Evolutionary conservation across 2,797 vertebrate species (phyloP).

Genomic region (Epinephelus malabaricus): DNA sequence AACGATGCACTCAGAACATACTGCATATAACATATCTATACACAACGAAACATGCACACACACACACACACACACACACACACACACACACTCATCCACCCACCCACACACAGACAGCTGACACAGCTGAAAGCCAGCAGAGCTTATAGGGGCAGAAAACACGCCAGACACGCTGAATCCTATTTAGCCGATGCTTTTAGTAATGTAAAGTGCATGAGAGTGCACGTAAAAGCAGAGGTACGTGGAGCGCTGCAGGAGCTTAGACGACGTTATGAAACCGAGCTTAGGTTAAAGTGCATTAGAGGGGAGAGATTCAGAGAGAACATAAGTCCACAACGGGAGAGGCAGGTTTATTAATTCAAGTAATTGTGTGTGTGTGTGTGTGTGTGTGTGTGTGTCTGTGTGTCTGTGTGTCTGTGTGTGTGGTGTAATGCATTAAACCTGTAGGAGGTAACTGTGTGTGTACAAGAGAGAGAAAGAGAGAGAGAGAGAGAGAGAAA

Average conservation of each 20-base stretch:
- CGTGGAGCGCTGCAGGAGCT: slow-evolving; percentile 35
- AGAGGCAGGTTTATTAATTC: slow-evolving; percentile 50
- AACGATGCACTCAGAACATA: slow-evolving; percentile 15
- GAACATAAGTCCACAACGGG: slow-evolving; percentile 50
- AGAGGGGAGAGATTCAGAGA: slow-evolving; percentile 41
- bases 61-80: not conserved
- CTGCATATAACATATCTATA: slow-evolving; percentile 17
- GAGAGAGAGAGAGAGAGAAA: not conserved
- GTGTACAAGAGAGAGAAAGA: not conserved
- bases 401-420: slow-evolving; percentile 1
- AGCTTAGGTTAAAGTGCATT: slow-evolving; percentile 65
- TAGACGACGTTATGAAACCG: slow-evolving; percentile 47
- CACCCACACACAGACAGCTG: slow-evolving; percentile 41
- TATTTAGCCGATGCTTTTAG: slow-evolving; percentile 71
- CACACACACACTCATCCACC: slow-evolving; percentile 4
- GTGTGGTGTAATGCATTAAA: slow-evolving; percentile 18
- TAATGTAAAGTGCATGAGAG: slow-evolving; percentile 61
- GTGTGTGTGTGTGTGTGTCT: slow-evolving; percentile 12
- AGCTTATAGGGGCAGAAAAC: slow-evolving; percentile 61
- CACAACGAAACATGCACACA: not conserved
- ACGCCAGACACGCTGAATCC: slow-evolving; percentile 44
- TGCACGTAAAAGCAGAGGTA: slow-evolving; percentile 38
- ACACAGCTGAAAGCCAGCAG: slow-evolving; percentile 64
- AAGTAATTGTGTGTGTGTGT: slow-evolving; percentile 38
- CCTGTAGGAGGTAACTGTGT: slow-evolving; percentile 24